A percentile compares a stretch with the other conserved stretches of the same genome.
phyloP scores from a whole-genome alignment of 2,888 invertebrate genomes.

The Camponotus fellah region DNA sequence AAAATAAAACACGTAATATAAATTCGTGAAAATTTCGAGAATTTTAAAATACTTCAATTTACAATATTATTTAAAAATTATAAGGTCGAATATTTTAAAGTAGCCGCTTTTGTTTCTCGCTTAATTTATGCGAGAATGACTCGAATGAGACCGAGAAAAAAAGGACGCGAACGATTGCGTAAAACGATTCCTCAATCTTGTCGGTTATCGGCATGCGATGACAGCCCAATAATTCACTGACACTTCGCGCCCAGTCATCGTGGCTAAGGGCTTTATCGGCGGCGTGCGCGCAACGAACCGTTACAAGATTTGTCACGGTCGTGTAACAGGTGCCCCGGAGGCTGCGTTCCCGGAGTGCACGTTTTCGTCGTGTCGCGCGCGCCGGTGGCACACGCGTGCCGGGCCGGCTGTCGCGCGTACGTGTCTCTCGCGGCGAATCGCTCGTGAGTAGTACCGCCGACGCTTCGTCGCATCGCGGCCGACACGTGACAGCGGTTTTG shows the following conservation, averaged over 20 bases:
- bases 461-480: slow-evolving; percentile 4
- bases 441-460: slow-evolving; percentile 12
- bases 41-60: neutral
- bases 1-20: neutral
- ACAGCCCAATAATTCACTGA: slow-evolving; percentile 43
- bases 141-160: neutral
- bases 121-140: neutral
- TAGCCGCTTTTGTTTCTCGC: neutral
- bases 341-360: slow-evolving; percentile 60
- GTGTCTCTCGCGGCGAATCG: slow-evolving; percentile 58
- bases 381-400: neutral
- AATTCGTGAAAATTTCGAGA: neutral
- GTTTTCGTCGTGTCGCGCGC: slow-evolving; percentile 27
- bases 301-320: slow-evolving; percentile 59
- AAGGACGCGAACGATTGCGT: neutral
- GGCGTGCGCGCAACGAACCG: slow-evolving; percentile 46
- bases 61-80: neutral
- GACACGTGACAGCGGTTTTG: slow-evolving; percentile 45
- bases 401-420: slow-evolving; percentile 69
- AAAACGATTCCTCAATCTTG: slow-evolving; percentile 21
- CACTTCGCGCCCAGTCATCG: slow-evolving; percentile 36
- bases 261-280: slow-evolving; percentile 54
- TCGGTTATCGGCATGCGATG: slow-evolving; percentile 32
- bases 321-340: slow-evolving; percentile 77
- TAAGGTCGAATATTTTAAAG: neutral